Base-by-base conservation (phyloP, 1,140 invertebrate genomes). In the Drosophila sucinea region DNA sequence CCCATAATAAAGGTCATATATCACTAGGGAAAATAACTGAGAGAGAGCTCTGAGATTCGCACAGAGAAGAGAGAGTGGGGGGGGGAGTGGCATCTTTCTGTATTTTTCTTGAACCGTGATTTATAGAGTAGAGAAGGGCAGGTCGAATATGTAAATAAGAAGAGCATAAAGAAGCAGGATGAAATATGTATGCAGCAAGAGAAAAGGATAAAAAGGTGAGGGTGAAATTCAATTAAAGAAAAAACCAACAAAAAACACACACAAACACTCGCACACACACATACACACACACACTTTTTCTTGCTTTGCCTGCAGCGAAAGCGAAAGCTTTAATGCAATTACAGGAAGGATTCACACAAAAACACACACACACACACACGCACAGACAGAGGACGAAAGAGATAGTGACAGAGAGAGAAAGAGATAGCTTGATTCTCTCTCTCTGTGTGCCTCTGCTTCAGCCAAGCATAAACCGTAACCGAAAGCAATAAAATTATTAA, bases 221-320 rank as follows among this genome's bases (percentile, higher is more conserved):
- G 23, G 44, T 58, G 38, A 82, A 87, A 85, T 85, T 85, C 81
- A 85, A 85, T 85, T 87, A 87, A 85, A 76, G 70, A 73, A 76
- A 74, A 78, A 84, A 25, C n/a, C 25, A 47, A 47, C 10, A 25
- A 51, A 25, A 27, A 51, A 25, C 3, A 38, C 8, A 38, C 73
- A 17, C 7, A 7, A 1, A 35, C 33, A 35, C n/a, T n/a, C n/a
- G n/a, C 8, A 35, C 33, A 35, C 33, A 35, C 7, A 38, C 35
- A 11, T 38, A 11, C 65, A 62, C 75, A 17, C 17, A 17, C 17
- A 17, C 17, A 17, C 17, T 17, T 72, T 72, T 67, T 55, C 38
- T 57, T 23, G 23, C 11, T 47, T 51, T 44, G 60, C 60, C 27
- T 17, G 23, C 61, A 30, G 67, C 30, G 60, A 70, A 61, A 30